phyloP scores from a whole-genome alignment of 2,888 invertebrate species.

The Hydrotaea cyrtoneurina region DNA sequence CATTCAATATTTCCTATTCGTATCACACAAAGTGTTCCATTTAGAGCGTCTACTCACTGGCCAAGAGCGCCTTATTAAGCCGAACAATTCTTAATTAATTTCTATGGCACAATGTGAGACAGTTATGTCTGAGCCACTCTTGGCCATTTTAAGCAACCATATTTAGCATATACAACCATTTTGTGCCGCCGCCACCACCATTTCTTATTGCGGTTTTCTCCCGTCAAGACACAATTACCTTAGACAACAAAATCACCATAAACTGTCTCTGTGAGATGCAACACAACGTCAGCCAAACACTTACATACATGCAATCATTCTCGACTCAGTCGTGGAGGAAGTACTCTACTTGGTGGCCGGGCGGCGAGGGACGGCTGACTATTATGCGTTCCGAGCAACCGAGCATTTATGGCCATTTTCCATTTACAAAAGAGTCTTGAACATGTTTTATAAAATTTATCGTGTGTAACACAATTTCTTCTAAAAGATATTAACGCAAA shows the following conservation, averaged over 20 bases:
- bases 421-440: conserved; percentile 61
- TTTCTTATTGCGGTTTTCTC: neutral
- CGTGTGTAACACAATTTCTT: conserved; percentile 59
- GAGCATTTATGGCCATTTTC: conserved; percentile 58
- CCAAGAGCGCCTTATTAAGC: conserved; percentile 35
- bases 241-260: conserved; percentile 45
- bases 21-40: neutral
- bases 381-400: neutral
- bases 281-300: too few relatives aligned
- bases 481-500: neutral
- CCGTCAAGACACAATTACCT: conserved; percentile 8
- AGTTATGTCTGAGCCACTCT: neutral
- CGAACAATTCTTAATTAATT: conserved; percentile 54
- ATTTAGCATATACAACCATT: conserved; percentile 4
- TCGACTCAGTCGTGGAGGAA: neutral
- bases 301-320: neutral
- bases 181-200: neutral
- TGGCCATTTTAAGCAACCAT: neutral
- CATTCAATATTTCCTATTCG: too few relatives aligned
- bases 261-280: conserved; percentile 39
- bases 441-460: conserved; percentile 66
- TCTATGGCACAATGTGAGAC: conserved; percentile 16
- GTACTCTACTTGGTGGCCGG: neutral
- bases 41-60: neutral
- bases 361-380: neutral